Base-by-base conservation (phyloP, 2,888 invertebrate genomes). In the Chloroclystis v-ata region DNA sequence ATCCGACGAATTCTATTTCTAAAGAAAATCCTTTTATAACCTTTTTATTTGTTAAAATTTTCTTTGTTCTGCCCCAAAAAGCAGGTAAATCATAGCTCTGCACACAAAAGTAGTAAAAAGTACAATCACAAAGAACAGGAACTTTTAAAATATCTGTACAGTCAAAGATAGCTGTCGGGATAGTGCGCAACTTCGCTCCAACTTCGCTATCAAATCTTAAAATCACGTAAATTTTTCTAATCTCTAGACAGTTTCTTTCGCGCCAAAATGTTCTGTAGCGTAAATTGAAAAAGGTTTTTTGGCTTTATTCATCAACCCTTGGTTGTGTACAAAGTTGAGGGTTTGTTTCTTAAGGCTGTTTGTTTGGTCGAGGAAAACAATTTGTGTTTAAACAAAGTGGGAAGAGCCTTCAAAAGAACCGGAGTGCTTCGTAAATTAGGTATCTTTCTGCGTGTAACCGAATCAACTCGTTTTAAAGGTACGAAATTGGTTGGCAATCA, bases 221-320 rank as follows among this genome's bases (percentile, higher is more conserved):
- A 42, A 49, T 42, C 49, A 7, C 49, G 45, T 49, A 49, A 49
- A 42, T 49, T 49, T 45, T 49, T 49, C 41, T 49, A 45, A 49
- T 49, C 49, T 49, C 28, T 24, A 7, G 24, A 44, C 32, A 32
- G 38, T 4, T 39, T 29, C 26, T 43, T 42, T 33, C 32, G 7
- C 28, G 37, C 24, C 33, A 25, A 38, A 47, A 44, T 40, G 35
- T 33, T 49, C 43, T 45, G 39, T 30, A 25, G 6, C 37, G 28
- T 42, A 49, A 49, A 49, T 49, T 49, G 44, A 49, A 49, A 44
- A 49, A 45, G 44, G 40, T 41, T 44, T 43, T 43, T 32, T 24
- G 37, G 41, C 32, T 45, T 45, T 41, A 29, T 45, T 49, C 35
- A 44, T 48, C 39, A 26, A 48, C 39, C 30, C 26, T 30, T 42